phyloP scores from a whole-genome alignment of 37 sponge, comb jelly and placozoan genomes.

The Halichondria panicea region DNA sequence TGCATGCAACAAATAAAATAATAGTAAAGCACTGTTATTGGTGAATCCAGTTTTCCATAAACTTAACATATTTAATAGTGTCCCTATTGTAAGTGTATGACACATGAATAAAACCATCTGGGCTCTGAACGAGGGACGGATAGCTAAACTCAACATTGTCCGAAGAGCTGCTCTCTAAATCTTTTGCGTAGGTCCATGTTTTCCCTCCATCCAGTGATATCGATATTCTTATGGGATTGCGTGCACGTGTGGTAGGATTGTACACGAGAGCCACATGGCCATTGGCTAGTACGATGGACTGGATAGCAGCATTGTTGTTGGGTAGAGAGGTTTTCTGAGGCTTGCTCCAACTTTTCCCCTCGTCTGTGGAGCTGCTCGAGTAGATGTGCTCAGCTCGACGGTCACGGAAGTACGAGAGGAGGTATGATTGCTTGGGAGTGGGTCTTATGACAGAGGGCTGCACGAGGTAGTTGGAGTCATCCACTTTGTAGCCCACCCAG shows the following conservation, averaged over 20 bases:
- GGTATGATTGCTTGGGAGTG: neutral
- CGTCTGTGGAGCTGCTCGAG: slow-evolving; percentile 35
- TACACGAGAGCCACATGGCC: slow-evolving; percentile 48
- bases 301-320: slow-evolving; percentile 78
- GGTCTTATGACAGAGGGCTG: slow-evolving; percentile 68
- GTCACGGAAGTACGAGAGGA: slow-evolving; percentile 52
- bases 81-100: slow-evolving; percentile 62
- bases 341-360: slow-evolving; percentile 38
- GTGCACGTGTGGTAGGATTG: slow-evolving; percentile 53
- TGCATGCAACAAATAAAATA: neutral
- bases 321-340: slow-evolving; percentile 38
- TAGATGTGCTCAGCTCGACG: slow-evolving; percentile 45
- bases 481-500: slow-evolving; percentile 32
- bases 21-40: neutral
- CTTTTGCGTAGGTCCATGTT: slow-evolving; percentile 59
- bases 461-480: slow-evolving; percentile 50
- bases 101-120: slow-evolving; percentile 67
- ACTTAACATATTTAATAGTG: slow-evolving; percentile 64
- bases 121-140: slow-evolving; percentile 56
- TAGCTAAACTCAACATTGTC: slow-evolving; percentile 42
- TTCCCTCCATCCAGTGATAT: slow-evolving; percentile 68
- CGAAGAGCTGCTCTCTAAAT: slow-evolving; percentile 33
- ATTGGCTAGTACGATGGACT: slow-evolving; percentile 49
- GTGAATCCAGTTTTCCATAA: slow-evolving; percentile 63
- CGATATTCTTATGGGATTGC: slow-evolving; percentile 49